Conservation (phyloP, 2,113 vertebrate genomes). For the Micronycteris hirsuta region DNA sequence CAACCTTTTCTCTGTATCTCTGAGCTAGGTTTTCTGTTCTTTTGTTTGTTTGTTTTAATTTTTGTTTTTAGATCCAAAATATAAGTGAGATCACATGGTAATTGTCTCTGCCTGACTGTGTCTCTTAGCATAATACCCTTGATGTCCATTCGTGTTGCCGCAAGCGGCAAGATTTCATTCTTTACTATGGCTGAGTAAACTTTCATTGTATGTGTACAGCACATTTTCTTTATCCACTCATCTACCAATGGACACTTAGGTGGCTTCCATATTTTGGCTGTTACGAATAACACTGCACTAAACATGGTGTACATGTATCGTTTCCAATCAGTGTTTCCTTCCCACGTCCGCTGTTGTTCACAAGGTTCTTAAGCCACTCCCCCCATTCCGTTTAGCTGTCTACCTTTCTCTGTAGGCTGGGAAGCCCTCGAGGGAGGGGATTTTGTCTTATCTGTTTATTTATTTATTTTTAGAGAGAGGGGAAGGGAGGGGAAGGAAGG, state of each 20-base stretch:
- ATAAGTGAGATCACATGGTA: background rate
- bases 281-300: background rate
- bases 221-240: background rate
- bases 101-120: background rate
- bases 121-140: background rate
- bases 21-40: background rate
- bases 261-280: background rate
- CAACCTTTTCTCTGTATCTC: background rate
- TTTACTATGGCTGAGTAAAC: background rate
- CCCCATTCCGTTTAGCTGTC: background rate
- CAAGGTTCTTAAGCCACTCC: background rate
- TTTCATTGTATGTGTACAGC: background rate
- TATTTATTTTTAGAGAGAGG: too few relatives aligned
- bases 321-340: background rate
- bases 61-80: background rate
- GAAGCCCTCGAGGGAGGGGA: background rate
- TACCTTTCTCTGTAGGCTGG: background rate
- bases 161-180: background rate
- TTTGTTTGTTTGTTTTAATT: background rate
- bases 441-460: background rate
- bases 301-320: background rate
- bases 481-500: too few relatives aligned
- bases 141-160: background rate
- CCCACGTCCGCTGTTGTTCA: background rate
- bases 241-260: background rate